Evolutionary conservation across 2,797 vertebrate species (phyloP).

Genomic region (Falco concolor): DNA sequence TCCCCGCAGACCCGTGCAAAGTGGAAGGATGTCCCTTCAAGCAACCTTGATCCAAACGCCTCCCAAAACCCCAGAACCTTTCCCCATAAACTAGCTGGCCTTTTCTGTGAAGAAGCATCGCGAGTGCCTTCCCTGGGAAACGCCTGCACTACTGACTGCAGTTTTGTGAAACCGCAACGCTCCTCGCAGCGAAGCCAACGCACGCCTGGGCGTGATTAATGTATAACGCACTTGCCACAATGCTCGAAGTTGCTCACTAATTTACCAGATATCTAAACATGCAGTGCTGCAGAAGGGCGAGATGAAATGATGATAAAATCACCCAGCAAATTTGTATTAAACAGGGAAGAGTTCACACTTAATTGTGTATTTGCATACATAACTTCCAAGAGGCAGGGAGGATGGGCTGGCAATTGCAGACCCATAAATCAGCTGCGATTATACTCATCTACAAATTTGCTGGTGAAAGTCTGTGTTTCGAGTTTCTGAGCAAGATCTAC

Average conservation of each 20-base stretch:
- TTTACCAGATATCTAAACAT: background rate
- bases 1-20: too few species aligned
- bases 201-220: background rate
- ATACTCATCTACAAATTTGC: background rate
- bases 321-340: background rate
- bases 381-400: background rate
- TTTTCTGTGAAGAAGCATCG: background rate
- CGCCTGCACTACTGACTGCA: background rate
- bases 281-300: background rate
- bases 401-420: background rate
- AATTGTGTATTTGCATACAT: background rate
- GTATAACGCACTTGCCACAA: background rate
- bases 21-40: too few species aligned
- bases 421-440: background rate
- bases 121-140: background rate
- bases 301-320: background rate
- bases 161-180: rapidly evolving
- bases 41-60: too few species aligned
- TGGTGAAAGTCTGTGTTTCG: background rate
- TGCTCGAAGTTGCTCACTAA: background rate
- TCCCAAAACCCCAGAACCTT: too few species aligned
- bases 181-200: background rate
- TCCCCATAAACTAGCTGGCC: background rate
- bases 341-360: background rate
- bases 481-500: background rate